Evolutionary conservation across 1,140 invertebrate species (phyloP).

Genomic region (Nephotettix cincticeps): DNA sequence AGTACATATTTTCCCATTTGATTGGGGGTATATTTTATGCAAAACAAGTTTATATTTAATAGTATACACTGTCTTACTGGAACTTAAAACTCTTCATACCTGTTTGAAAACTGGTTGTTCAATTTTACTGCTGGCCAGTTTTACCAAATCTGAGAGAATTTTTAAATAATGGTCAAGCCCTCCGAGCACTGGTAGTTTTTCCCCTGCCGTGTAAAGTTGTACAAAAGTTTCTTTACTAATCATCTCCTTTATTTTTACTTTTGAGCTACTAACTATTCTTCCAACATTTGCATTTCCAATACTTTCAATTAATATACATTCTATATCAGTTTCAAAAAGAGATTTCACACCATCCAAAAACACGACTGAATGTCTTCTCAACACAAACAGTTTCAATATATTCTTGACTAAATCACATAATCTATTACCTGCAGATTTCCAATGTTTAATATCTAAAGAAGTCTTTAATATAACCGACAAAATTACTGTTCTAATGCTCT

Average conservation of each 20-base stretch:
- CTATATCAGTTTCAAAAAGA: background rate
- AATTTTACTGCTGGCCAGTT: background rate
- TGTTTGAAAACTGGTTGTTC: background rate
- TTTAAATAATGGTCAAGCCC: conserved; percentile 8
- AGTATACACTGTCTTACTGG: background rate
- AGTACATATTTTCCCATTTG: background rate
- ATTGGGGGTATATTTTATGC: background rate
- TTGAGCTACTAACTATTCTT: conserved; percentile 11
- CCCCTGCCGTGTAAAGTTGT: background rate
- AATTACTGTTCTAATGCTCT: conserved; percentile 18
- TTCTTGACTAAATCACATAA: conserved; percentile 23
- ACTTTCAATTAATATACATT: conserved; percentile 27
- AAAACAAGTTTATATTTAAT: background rate
- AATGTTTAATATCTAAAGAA: conserved; percentile 12
- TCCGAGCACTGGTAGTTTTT: background rate
- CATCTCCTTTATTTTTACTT: conserved; percentile 23
- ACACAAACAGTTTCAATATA: conserved; percentile 35
- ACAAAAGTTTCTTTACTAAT: conserved; percentile 28
- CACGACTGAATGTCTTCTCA: conserved; percentile 12
- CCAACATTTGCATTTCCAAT: conserved; percentile 26
- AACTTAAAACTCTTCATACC: background rate
- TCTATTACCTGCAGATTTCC: conserved; percentile 2
- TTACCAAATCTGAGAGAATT: background rate
- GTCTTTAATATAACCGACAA: conserved; percentile 26
- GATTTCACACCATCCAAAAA: conserved; percentile 13